Evolutionary conservation across 2,113 vertebrate species (phyloP).

Genomic region (Shinisaurus crocodilurus): DNA sequence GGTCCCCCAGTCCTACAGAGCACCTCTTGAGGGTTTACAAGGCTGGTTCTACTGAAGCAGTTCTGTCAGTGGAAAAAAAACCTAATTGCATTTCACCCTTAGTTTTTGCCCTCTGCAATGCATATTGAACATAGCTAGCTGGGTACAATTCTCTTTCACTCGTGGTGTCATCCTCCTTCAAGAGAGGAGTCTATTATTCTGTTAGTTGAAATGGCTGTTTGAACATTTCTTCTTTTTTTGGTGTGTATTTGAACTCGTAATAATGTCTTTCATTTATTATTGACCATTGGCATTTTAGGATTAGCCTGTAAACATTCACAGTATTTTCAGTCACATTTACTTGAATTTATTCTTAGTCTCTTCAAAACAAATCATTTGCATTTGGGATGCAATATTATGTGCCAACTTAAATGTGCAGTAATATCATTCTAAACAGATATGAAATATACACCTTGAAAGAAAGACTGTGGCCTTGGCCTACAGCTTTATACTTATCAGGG

Average conservation of each 20-base stretch:
- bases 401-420: not conserved
- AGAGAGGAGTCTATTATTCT: not conserved
- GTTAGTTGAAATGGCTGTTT: not conserved
- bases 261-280: no score
- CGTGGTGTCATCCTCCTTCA: not conserved
- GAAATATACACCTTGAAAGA: not conserved
- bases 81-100: no score
- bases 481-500: not conserved
- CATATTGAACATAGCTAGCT: not conserved
- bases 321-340: not conserved
- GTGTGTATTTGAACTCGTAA: no score
- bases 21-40: no score
- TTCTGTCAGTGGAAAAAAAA: no score
- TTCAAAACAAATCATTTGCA: not conserved
- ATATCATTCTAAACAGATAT: not conserved
- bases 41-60: no score
- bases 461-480: not conserved
- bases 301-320: not conserved
- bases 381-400: not conserved
- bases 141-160: not conserved
- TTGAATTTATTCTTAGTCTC: not conserved
- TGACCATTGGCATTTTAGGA: not conserved
- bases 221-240: no score
- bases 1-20: no score
- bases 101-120: no score